Percentiles rank a stretch among this genome's conserved stretches.
Conservation (phyloP, 2,113 vertebrate genomes). For the Hemiprocne comata region DNA sequence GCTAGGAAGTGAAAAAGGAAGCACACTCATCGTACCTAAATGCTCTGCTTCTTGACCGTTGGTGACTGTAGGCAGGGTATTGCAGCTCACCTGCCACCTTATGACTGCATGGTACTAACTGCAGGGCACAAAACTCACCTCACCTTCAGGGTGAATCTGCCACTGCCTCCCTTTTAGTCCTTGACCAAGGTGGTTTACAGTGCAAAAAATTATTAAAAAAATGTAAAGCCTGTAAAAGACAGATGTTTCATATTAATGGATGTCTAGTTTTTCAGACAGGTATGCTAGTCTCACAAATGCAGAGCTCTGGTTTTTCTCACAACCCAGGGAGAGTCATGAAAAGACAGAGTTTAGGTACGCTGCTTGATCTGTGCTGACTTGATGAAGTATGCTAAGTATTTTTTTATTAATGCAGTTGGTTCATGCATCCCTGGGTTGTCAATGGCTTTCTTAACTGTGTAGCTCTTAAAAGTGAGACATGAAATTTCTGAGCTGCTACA, state of each 20-base stretch:
- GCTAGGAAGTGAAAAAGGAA: neutral
- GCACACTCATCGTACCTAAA: fast-evolving
- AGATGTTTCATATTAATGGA: neutral
- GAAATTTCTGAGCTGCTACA: neutral
- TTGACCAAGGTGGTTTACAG: neutral
- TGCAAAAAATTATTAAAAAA: neutral
- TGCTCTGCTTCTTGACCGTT: neutral
- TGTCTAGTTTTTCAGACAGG: neutral
- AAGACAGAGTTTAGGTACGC: neutral
- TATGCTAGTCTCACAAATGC: neutral
- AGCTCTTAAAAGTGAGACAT: neutral
- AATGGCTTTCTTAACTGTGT: neutral
- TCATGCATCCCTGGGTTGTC: neutral
- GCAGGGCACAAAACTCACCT: neutral
- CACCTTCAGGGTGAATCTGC: neutral
- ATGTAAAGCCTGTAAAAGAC: neutral
- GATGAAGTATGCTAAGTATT: neutral
- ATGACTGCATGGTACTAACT: fast-evolving
- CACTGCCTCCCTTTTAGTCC: neutral
- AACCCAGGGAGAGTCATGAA: neutral
- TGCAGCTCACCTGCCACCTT: neutral
- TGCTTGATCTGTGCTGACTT: neutral
- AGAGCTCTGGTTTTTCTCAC: neutral
- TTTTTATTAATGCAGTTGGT: neutral
- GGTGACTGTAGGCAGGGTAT: neutral